Conservation (phyloP, 2,797 vertebrate species). For the Amphiprion clarkii region DNA sequence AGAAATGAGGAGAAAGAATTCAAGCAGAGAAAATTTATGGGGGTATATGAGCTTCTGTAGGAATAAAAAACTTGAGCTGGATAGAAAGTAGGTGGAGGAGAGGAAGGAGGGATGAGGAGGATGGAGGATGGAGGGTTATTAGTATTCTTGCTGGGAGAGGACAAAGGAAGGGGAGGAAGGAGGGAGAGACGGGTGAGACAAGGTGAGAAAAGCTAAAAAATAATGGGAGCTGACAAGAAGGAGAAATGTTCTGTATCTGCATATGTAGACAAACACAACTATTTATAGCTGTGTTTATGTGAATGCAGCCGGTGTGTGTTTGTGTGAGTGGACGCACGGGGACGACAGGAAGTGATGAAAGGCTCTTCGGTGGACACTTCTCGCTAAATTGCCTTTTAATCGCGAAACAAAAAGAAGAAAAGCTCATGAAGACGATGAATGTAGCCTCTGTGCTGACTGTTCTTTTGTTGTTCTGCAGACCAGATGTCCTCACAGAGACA, state of each 20-base stretch:
- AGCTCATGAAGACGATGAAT: no score
- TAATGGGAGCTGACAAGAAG: slow-evolving; percentile 50
- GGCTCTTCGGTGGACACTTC: slow-evolving; percentile 16
- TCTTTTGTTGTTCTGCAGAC: background rate
- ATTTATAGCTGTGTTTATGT: slow-evolving; percentile 57
- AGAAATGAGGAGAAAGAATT: slow-evolving; percentile 62
- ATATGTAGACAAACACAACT: slow-evolving; percentile 55
- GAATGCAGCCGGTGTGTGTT: slow-evolving; percentile 27
- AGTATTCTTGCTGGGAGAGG: slow-evolving; percentile 59
- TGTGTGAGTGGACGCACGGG: slow-evolving; percentile 19
- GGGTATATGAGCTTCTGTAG: slow-evolving; percentile 57
- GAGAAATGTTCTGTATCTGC: slow-evolving; percentile 38
- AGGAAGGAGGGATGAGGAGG: slow-evolving; percentile 38
- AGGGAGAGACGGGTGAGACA: slow-evolving; percentile 17
- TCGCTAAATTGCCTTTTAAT: slow-evolving; percentile 10
- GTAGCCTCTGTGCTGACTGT: background rate
- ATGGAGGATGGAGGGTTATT: slow-evolving; percentile 35
- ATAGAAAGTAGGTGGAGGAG: slow-evolving; percentile 38
- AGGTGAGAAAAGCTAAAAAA: slow-evolving; percentile 34
- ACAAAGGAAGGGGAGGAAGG: slow-evolving; percentile 7
- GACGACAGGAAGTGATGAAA: background rate
- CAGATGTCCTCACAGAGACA: slow-evolving; percentile 11
- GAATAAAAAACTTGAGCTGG: slow-evolving; percentile 54
- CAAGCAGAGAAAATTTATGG: slow-evolving; percentile 66
- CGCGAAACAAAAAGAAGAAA: slow-evolving; percentile 2